Percentiles rank a stretch among this genome's conserved stretches.
These are phyloP conservation scores for Bombyx mandarina DNA, from an alignment of 1,140 invertebrate genomes.

Conservation along the genomic window DNA sequence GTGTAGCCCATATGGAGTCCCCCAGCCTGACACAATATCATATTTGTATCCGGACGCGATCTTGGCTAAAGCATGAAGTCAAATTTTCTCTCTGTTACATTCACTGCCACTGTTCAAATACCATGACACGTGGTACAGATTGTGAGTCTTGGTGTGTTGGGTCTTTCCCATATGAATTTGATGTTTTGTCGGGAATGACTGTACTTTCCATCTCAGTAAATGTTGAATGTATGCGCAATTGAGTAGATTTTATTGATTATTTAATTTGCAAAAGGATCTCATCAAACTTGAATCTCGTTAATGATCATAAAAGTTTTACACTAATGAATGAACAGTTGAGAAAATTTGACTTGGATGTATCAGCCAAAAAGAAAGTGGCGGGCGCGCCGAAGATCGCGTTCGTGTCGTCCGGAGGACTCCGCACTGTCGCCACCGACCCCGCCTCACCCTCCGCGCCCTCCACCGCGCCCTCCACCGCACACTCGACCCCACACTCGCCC, in stretches of 20 bases:
- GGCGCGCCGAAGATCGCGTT: slow-evolving; percentile 91
- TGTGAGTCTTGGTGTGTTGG: slow-evolving; percentile 33
- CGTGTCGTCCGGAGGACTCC: slow-evolving; percentile 84
- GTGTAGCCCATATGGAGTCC: slow-evolving; percentile 11
- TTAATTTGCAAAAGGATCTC: no score
- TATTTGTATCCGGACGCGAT: slow-evolving; percentile 56
- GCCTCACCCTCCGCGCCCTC: slow-evolving; percentile 18
- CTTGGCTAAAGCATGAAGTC: slow-evolving; percentile 35
- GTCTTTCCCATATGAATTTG: slow-evolving; percentile 30
- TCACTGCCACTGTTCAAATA: not conserved
- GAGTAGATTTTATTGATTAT: no score
- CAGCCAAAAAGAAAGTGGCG: slow-evolving; percentile 72
- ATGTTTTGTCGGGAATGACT: no score
- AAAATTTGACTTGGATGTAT: slow-evolving; percentile 54
- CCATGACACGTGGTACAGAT: slow-evolving; percentile 54
- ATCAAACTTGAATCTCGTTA: no score
- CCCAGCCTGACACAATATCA: slow-evolving; percentile 46
- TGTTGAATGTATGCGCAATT: no score
- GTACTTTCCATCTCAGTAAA: no score
- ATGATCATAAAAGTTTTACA: no score
- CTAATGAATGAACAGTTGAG: slow-evolving; percentile 18
- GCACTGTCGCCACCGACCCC: slow-evolving; percentile 64
- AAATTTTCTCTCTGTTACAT: slow-evolving; percentile 45
- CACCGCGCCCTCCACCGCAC: slow-evolving; percentile 17
- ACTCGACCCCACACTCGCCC: slow-evolving; percentile 13